Conservation (phyloP, 2,113 vertebrate species). For the Indri indri region DNA sequence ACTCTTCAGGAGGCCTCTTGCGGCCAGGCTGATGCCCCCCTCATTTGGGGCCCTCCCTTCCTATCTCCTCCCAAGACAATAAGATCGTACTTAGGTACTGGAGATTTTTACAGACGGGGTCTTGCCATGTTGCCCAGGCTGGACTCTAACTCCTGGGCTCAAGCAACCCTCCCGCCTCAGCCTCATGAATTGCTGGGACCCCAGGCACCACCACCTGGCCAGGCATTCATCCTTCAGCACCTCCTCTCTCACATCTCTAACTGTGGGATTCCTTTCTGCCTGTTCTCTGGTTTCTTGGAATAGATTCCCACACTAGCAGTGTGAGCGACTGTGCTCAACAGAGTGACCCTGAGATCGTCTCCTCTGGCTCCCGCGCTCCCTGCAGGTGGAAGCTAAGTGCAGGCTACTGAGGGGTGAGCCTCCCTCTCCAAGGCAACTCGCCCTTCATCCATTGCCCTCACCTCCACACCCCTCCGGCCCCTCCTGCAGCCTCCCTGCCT, state of each 20-base stretch:
- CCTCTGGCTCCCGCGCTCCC: not conserved
- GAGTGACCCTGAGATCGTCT: rapidly evolving
- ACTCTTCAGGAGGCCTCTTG: not conserved
- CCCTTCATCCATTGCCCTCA: rapidly evolving
- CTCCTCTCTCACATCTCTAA: rapidly evolving
- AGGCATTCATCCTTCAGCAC: too few species aligned
- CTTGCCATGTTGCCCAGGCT: too few species aligned
- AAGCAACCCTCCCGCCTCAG: too few species aligned
- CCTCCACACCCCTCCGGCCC: not conserved
- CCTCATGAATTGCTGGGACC: too few species aligned
- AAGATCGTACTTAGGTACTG: not conserved
- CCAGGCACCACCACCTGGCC: too few species aligned
- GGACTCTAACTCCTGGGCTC: too few species aligned
- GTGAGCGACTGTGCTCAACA: not conserved
- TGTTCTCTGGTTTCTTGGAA: not conserved
- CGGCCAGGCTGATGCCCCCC: not conserved
- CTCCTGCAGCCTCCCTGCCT: not conserved
- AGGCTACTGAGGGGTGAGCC: not conserved
- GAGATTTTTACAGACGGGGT: too few species aligned
- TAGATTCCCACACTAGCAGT: too few species aligned
- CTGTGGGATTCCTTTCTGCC: not conserved
- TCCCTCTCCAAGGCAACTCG: not conserved
- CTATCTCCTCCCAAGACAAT: not conserved
- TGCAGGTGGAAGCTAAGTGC: not conserved
- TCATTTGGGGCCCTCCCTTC: not conserved